Evolutionary conservation across 2,888 invertebrate genomes (phyloP).

Genomic region (Thecocarcelia acutangulata): DNA sequence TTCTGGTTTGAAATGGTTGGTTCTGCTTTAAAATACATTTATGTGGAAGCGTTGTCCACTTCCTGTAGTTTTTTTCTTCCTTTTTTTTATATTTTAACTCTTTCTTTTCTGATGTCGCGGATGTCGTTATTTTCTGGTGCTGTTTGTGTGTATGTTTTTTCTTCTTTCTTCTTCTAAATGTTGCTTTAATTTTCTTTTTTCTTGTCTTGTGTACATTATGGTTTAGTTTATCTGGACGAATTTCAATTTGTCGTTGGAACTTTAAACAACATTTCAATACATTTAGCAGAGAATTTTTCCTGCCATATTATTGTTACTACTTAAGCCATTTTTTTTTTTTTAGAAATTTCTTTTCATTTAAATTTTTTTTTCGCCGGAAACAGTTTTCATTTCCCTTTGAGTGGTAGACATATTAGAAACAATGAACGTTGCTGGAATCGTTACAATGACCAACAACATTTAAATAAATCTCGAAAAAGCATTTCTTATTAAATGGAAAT

Average conservation of each 20-base stretch:
- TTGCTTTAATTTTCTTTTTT: constrained; percentile 50
- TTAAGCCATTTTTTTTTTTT: constrained; percentile 70
- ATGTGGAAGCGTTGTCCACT: constrained; percentile 69
- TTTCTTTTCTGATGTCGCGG: constrained; percentile 65
- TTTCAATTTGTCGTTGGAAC: constrained; percentile 66
- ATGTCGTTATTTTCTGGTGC: constrained; percentile 63
- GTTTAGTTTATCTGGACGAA: constrained; percentile 63
- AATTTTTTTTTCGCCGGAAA: constrained; percentile 72
- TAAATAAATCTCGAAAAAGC: constrained; percentile 61
- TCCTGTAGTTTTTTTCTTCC: constrained; percentile 53
- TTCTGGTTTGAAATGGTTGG: constrained; percentile 57
- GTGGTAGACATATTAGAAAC: constrained; percentile 66
- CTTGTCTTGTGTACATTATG: constrained; percentile 51
- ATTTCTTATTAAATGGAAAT: constrained; percentile 48
- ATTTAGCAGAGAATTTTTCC: constrained; percentile 70
- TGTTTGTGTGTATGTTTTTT: no score
- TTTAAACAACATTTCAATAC: constrained; percentile 64
- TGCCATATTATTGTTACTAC: constrained; percentile 70
- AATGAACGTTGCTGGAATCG: constrained; percentile 58
- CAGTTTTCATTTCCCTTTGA: constrained; percentile 78
- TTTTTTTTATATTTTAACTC: constrained; percentile 51
- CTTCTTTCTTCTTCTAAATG: constrained; percentile 20
- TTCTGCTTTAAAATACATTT: constrained; percentile 61
- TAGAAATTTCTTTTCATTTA: no score
- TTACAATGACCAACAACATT: constrained; percentile 36